These are phyloP conservation scores for Megalopta genalis DNA, from an alignment of 1,140 invertebrate species.

Conservation along the genomic window DNA sequence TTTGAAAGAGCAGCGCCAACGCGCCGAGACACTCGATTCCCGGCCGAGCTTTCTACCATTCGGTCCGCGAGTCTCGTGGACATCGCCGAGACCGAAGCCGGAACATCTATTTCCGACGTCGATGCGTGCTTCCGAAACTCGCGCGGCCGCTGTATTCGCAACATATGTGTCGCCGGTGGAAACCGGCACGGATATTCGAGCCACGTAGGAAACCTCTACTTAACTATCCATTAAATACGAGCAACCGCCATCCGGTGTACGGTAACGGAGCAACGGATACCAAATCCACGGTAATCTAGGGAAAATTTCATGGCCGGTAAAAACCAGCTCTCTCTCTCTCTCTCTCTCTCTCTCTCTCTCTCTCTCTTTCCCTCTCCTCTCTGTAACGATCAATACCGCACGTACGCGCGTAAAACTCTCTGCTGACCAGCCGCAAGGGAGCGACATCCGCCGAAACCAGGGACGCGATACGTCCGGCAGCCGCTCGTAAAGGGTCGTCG, in stretches of 20 bases:
- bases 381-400: conserved; percentile 56
- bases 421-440: conserved; percentile 44
- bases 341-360: not conserved
- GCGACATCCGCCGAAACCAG: conserved; percentile 23
- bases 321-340: conserved; percentile 27
- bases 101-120: not conserved
- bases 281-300: conserved; percentile 63
- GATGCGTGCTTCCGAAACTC: conserved; percentile 1
- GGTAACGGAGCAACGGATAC: conserved; percentile 8
- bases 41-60: no score
- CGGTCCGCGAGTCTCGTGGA: no score
- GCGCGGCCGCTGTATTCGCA: conserved; percentile 26
- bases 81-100: not conserved
- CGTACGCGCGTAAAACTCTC: conserved; percentile 33
- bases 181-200: conserved; percentile 66
- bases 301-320: conserved; percentile 61
- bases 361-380: not conserved
- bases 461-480: not conserved
- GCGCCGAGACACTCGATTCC: no score
- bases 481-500: conserved; percentile 33
- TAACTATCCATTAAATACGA: conserved; percentile 78
- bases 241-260: conserved; percentile 43
- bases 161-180: conserved; percentile 64
- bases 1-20: no score
- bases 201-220: conserved; percentile 76